phyloP scores from a whole-genome alignment of 2,113 vertebrate genomes.

The Tympanuchus pallidicinctus region DNA sequence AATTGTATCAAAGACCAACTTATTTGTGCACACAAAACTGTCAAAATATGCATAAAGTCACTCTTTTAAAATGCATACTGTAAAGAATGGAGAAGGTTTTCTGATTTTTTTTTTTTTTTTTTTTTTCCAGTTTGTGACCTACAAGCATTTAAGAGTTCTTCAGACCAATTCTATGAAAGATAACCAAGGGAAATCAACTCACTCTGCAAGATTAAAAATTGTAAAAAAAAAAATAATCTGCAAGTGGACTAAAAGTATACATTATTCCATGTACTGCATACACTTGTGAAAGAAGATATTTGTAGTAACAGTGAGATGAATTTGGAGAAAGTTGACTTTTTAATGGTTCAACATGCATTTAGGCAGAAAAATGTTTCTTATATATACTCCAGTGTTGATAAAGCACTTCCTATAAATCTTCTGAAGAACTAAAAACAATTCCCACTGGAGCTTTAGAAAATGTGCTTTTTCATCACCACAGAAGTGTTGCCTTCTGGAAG shows the following conservation, averaged over 20 bases:
- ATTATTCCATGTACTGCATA: background rate
- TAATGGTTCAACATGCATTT: background rate
- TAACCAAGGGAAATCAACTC: background rate
- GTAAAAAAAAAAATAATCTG: background rate
- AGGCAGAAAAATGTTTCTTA: background rate
- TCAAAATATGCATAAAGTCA: background rate
- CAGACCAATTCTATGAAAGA: background rate
- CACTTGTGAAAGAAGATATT: background rate
- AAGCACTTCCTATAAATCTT: constrained; percentile 10
- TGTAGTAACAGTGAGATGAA: background rate
- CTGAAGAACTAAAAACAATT: background rate
- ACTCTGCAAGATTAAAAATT: background rate
- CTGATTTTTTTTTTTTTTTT: background rate
- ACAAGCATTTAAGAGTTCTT: background rate
- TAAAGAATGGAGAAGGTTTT: background rate
- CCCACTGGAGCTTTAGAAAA: constrained; percentile 10
- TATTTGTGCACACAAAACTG: background rate
- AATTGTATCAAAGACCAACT: background rate
- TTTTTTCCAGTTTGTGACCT: fast-evolving
- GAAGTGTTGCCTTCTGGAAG: constrained; percentile 48
- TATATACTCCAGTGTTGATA: background rate
- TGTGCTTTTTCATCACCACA: constrained; percentile 29
- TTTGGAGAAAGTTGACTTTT: background rate
- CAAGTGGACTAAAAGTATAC: background rate
- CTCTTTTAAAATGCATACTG: background rate